A percentile compares a stretch with the other conserved stretches of the same genome.
Conservation (phyloP, 2,888 invertebrate genomes). For the Sarcophaga carnaria region DNA sequence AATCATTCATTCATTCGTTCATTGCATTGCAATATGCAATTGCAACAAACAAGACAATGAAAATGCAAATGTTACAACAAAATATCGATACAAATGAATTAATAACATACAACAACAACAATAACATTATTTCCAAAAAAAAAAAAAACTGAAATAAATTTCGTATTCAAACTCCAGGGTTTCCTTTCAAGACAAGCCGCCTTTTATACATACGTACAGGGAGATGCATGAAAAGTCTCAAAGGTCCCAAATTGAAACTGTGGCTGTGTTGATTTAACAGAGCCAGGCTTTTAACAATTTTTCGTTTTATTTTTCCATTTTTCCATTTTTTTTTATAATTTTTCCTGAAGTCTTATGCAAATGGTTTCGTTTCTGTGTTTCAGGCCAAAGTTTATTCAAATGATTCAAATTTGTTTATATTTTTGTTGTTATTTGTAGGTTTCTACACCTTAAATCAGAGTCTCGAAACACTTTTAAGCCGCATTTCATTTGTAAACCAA, state of each 20-base stretch:
- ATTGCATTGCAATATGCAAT: neutral
- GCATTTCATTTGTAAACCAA: neutral
- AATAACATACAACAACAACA: conserved; percentile 51
- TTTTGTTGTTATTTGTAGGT: conserved; percentile 20
- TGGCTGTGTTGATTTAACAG: conserved; percentile 10
- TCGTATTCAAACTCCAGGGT: conserved; percentile 63
- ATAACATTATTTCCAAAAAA: neutral
- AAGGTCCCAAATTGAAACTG: conserved; percentile 47
- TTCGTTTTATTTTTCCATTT: conserved; percentile 32
- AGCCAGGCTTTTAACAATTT: conserved; percentile 57
- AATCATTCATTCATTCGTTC: neutral
- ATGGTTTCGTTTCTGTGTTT: conserved; percentile 39
- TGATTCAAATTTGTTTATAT: conserved; percentile 64
- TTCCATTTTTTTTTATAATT: conserved; percentile 36
- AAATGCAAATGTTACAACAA: conserved; percentile 67
- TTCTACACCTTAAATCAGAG: conserved; percentile 59
- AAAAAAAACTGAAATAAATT: conserved; percentile 13
- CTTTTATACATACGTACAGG: neutral
- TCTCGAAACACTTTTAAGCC: neutral
- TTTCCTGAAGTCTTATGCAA: conserved; percentile 61
- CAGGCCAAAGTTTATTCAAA: conserved; percentile 67
- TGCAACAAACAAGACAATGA: conserved; percentile 45
- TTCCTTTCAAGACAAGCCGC: conserved; percentile 65
- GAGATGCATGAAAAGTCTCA: conserved; percentile 20
- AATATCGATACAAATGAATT: conserved; percentile 70